Base-by-base conservation (phyloP, 2,113 vertebrate species). In the Neodontobutis hainanensis region DNA sequence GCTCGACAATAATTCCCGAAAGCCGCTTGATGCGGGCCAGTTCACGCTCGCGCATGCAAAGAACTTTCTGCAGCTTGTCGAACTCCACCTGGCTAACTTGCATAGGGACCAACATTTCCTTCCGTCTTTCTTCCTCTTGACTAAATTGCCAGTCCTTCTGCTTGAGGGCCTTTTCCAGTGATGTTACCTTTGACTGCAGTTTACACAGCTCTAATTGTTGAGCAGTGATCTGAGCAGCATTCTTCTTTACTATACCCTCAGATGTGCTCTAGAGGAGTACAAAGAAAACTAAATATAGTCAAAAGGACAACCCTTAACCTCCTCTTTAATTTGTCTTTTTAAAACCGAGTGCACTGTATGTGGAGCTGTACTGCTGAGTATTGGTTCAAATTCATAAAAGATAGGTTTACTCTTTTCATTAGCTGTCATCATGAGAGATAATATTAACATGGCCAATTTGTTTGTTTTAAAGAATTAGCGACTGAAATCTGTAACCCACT, bases 1-100 rank as follows among this genome's bases (percentile, higher is more conserved):
- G 91, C 68, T 92, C 90, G 60, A 95, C 82, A 11, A 96, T 85
- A 47, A 87, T 91, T 60, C 67, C 74, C 3, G 93, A 93, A 36
- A 94, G 83, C 66, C 80, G 90, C 84, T 95, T 97, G 36, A 95
- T 70, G 19, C 91, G 75, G 15, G 84, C 91, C 82, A 94, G 82
- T 75, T 97, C 95, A 60, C n/a, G 90, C 50, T 94, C 93, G 44
- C 93, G 94, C 88, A 91, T 82, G 61, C 84, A 60, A 32, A 95
- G 85, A 15, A 94, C 71, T 1, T 92, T 90, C 77, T 94, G 92
- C 50, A 96, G 75, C 58, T 94, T 95, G 48, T 88, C 84, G n/a
- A 94, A 56, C 84, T 95, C 93, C 5, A 85, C 69, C 36, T 61
- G 74, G 32, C 88, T 75, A 5, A 90, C 86, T 60, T 92, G 88